Conservation (phyloP, 2,888 invertebrate genomes). For the Drosophila rubida region DNA sequence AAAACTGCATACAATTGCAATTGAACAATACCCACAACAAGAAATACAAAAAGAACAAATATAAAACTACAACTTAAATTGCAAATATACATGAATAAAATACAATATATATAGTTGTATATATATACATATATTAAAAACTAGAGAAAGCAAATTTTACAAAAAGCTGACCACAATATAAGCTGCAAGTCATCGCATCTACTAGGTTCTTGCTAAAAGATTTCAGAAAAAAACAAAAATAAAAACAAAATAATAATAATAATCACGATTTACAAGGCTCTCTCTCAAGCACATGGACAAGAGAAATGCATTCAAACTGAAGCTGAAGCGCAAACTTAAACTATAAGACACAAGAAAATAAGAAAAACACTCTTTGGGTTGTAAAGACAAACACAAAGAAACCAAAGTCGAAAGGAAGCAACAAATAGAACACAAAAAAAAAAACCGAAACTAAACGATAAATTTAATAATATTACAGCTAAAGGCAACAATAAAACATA, state of each 20-base stretch:
- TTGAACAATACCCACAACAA: constrained; percentile 41
- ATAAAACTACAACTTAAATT: constrained; percentile 44
- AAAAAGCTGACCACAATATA: constrained; percentile 32
- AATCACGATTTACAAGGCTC: constrained; percentile 45
- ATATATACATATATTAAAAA: constrained; percentile 26
- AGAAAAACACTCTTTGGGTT: constrained; percentile 71
- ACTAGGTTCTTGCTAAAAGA: constrained; percentile 30
- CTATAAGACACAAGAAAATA: constrained; percentile 40
- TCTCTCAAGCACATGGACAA: constrained; percentile 32
- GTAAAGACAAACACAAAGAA: constrained; percentile 56
- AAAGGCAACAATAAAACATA: constrained; percentile 75
- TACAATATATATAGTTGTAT: constrained; percentile 18
- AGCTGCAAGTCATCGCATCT: constrained; percentile 22
- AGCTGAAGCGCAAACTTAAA: constrained; percentile 50
- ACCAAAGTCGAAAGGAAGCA: constrained; percentile 45
- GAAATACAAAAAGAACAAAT: constrained; percentile 9
- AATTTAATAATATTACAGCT: constrained; percentile 50
- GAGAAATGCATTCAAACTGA: constrained; percentile 26
- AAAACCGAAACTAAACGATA: constrained; percentile 2
- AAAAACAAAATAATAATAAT: constrained; percentile 22
- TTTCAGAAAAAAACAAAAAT: constrained; percentile 9
- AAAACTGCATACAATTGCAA: constrained; percentile 38
- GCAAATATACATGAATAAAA: constrained; percentile 39
- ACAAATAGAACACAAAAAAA: not conserved
- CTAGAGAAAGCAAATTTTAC: constrained; percentile 41